Evolutionary conservation across 2,797 vertebrate species (phyloP).

Genomic region (Cynodonichthys magdalenae): DNA sequence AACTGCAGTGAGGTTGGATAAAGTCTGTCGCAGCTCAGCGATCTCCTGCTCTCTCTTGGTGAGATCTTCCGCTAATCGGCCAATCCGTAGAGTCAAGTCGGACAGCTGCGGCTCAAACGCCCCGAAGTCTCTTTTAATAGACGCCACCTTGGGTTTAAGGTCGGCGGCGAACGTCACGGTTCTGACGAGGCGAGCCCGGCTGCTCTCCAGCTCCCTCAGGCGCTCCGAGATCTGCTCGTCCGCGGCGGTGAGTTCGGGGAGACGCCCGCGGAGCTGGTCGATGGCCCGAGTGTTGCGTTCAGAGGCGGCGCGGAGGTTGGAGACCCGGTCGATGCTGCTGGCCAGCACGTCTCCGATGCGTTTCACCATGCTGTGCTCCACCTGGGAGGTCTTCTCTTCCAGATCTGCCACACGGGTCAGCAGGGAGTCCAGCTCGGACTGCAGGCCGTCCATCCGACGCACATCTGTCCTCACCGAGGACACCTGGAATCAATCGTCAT

Average conservation of each 20-base stretch:
- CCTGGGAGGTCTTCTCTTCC: conserved; percentile 81
- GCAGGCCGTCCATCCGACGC: conserved; percentile 90
- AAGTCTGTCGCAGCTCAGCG: conserved; percentile 81
- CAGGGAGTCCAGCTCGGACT: conserved; percentile 83
- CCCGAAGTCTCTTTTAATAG: conserved; percentile 86
- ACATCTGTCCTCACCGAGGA: conserved; percentile 90
- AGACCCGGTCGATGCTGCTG: conserved; percentile 87
- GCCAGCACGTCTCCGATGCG: conserved; percentile 88
- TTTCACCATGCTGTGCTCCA: conserved; percentile 84
- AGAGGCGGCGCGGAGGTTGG: conserved; percentile 78
- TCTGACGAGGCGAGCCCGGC: conserved; percentile 87
- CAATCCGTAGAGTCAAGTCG: conserved; percentile 90
- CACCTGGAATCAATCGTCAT: conserved; percentile 61
- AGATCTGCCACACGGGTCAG: conserved; percentile 81
- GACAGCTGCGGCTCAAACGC: conserved; percentile 85
- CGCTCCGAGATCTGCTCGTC: conserved; percentile 78
- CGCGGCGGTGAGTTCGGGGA: conserved; percentile 77
- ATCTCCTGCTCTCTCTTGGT: conserved; percentile 83
- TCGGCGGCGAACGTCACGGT: conserved; percentile 89
- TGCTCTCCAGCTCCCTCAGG: conserved; percentile 86
- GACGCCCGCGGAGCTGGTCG: conserved; percentile 69
- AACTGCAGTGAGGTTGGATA: conserved; percentile 81
- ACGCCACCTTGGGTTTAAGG: conserved; percentile 90
- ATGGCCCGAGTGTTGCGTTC: conserved; percentile 84
- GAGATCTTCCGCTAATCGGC: conserved; percentile 86